Evolutionary conservation across 2,888 invertebrate species (phyloP), one percentile per base, ranked within the genome.

Genomic region (Molanna angustata): DNA sequence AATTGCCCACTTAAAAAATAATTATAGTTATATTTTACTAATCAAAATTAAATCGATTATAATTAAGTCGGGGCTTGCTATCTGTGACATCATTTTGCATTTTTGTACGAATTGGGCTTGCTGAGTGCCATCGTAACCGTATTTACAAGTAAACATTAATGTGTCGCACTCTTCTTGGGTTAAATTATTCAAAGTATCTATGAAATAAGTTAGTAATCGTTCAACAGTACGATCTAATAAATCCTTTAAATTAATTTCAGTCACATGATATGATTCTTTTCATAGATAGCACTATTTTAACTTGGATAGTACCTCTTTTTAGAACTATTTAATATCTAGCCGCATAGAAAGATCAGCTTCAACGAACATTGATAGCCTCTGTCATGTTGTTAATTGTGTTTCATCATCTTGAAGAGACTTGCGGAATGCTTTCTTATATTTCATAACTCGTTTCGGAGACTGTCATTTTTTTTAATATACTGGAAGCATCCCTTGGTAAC

Each of bases 81-180:
- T 46, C 46, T 4, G 19, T 51, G 14, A 42, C 43, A 47, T 56
- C 51, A 16, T 58, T 54, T 33, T 16, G 31, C 20, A 56, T 46
- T 54, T 59, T 51, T 57, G 54, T 40, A 52, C 54, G 37, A 42
- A 59, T 27, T 54, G 50, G 11, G 35, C 19, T 46, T 46, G 46
- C 16, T 46, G 35, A n/a, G 46, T 11, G 17, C 44, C 43, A 21
- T 43, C 43, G 16, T 31, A 43, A 43, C 43, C 43, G 27, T 31
- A 43, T 43, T 43, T 43, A 27, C 43, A 17, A 17, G 18, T 37
- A 16, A 37, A 37, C 37, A 9, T 37, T 17, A 37, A 37, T 17
- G 37, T 37, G 37, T 13, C 18, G 17, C 37, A 18, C 16, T 37
- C 37, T 17, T 37, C 17, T 17, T 37, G 17, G 9, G 17, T 17